Conservation (phyloP, 2,797 vertebrate species). For the Tiaroga cobitis region DNA sequence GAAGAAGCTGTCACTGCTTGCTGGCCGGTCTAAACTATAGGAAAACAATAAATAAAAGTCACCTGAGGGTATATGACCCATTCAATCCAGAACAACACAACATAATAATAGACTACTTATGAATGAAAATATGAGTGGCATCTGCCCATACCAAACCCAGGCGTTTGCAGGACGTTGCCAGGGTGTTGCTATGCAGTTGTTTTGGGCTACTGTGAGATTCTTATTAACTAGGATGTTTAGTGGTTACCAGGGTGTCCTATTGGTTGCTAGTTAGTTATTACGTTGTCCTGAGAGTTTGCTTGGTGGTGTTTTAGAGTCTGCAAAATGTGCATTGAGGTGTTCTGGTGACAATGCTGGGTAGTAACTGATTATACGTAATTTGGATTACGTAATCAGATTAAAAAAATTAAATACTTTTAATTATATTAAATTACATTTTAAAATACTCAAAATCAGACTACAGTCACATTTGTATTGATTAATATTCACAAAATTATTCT, state of each 20-base stretch:
- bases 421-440: no score
- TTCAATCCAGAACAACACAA: background rate
- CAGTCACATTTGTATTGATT: no score
- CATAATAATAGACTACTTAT: background rate
- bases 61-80: background rate
- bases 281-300: background rate
- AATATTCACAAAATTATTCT: no score
- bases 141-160: background rate
- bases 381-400: no score
- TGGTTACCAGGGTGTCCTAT: background rate
- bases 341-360: background rate
- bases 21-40: slow-evolving; percentile 46
- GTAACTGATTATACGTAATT: no score
- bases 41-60: slow-evolving; percentile 16
- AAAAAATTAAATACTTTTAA: no score
- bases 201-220: background rate
- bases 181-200: background rate
- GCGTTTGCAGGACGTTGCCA: background rate
- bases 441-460: no score
- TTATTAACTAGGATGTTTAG: background rate
- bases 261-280: background rate
- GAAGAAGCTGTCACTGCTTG: slow-evolving; percentile 35
- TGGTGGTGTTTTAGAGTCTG: background rate
- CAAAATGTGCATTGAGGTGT: background rate
- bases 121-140: background rate